Evolutionary conservation across 2,113 vertebrate genomes (phyloP).

Genomic region (Vanacampus margaritifer): DNA sequence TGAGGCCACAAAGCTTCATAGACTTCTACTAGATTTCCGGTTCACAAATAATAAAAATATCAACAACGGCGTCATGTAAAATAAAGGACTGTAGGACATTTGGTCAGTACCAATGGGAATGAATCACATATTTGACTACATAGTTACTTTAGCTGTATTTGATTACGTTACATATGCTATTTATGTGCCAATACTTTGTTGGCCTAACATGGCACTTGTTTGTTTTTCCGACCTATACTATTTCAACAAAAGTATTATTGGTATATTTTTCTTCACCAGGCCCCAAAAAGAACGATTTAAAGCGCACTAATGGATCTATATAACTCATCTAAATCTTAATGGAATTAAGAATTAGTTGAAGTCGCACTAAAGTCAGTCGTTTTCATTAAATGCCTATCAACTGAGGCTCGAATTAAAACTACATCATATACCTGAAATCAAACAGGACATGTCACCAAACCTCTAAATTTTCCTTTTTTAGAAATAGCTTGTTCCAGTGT

Average conservation of each 20-base stretch:
- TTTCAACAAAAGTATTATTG: not conserved
- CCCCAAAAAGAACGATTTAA: not conserved
- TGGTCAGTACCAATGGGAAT: constrained; percentile 37
- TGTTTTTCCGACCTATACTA: not conserved
- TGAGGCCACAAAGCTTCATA: constrained; percentile 21
- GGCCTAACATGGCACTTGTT: not conserved
- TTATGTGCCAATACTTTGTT: not conserved
- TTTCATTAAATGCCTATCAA: not conserved
- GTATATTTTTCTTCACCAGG: not conserved
- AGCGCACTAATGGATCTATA: not conserved
- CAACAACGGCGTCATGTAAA: constrained; percentile 4
- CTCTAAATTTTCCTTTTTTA: not conserved
- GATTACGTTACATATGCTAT: constrained; percentile 7
- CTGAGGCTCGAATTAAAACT: not conserved
- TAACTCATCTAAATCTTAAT: not conserved
- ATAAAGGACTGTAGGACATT: constrained; percentile 9
- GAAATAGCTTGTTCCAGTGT: constrained; percentile 7
- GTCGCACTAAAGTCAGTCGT: not conserved
- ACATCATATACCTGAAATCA: not conserved
- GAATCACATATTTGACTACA: constrained; percentile 12
- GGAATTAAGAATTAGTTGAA: constrained; percentile 11
- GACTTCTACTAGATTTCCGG: constrained; percentile 6
- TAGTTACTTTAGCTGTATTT: constrained; percentile 1
- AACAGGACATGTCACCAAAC: not conserved
- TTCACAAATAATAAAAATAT: constrained; percentile 15